phyloP scores from a whole-genome alignment of 2,797 vertebrate species.

The Lepidocolaptes lacrymiger region DNA sequence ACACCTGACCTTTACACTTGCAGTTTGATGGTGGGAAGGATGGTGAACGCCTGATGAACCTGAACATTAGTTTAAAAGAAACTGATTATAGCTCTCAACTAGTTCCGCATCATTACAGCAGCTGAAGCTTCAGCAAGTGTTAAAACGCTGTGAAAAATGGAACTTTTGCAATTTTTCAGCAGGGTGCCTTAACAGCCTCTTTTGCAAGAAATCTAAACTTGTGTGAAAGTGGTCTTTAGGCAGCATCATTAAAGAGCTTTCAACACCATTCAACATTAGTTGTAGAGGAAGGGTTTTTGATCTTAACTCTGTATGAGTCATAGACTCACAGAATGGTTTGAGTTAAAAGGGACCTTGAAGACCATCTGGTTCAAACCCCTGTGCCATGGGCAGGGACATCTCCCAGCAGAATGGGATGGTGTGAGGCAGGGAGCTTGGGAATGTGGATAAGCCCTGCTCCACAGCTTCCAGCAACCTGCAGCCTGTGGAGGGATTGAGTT shows the following conservation, averaged over 20 bases:
- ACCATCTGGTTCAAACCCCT: fast-evolving
- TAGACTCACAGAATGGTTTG: neutral
- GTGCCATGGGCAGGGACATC: neutral
- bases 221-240: neutral
- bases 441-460: neutral
- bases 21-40: neutral
- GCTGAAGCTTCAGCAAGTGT: neutral
- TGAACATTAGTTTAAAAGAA: neutral
- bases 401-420: neutral
- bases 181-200: neutral
- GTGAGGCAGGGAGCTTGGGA: neutral
- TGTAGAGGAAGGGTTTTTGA: neutral
- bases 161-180: neutral
- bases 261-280: neutral
- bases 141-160: neutral
- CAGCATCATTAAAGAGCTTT: fast-evolving
- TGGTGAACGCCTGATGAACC: neutral
- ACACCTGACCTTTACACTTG: neutral
- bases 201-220: neutral
- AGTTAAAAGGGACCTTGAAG: neutral
- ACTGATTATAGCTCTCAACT: fast-evolving
- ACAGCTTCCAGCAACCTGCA: neutral
- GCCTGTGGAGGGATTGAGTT: neutral
- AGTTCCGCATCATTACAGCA: neutral
- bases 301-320: neutral